Conservation (phyloP, 1,140 invertebrate genomes). For the Lepidurus apus region DNA sequence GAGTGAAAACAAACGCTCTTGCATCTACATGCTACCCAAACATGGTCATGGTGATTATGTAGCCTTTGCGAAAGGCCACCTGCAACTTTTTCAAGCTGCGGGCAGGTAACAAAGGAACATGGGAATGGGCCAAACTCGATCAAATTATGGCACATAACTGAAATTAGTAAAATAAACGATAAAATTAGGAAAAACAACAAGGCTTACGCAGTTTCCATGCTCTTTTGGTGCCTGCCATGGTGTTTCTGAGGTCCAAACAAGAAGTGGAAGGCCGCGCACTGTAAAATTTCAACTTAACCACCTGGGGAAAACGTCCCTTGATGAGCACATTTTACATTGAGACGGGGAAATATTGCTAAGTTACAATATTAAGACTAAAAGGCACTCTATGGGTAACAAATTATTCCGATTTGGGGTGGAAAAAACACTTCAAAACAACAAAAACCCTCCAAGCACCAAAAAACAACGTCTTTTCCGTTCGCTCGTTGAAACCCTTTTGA, state of each 20-base stretch:
- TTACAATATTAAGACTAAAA: not conserved
- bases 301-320: not conserved
- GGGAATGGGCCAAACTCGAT: not conserved
- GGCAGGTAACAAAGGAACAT: not conserved
- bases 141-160: not conserved
- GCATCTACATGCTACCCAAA: not conserved
- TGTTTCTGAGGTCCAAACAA: not conserved
- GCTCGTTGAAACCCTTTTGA: not conserved
- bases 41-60: constrained; percentile 17
- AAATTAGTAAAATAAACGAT: not conserved
- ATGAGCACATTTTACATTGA: not conserved
- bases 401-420: not conserved
- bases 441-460: not conserved
- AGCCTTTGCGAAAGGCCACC: constrained; percentile 13
- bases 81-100: not conserved
- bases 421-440: constrained; percentile 3
- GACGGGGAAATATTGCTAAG: not conserved
- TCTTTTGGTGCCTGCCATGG: not conserved
- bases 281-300: not conserved
- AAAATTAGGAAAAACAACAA: not conserved
- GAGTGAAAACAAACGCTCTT: constrained; percentile 13
- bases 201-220: not conserved
- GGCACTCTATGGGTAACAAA: not conserved
- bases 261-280: not conserved
- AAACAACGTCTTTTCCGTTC: not conserved